These are phyloP conservation scores for Cantharis nigra DNA, from an alignment of 2,888 invertebrate genomes.

Conservation along the genomic window DNA sequence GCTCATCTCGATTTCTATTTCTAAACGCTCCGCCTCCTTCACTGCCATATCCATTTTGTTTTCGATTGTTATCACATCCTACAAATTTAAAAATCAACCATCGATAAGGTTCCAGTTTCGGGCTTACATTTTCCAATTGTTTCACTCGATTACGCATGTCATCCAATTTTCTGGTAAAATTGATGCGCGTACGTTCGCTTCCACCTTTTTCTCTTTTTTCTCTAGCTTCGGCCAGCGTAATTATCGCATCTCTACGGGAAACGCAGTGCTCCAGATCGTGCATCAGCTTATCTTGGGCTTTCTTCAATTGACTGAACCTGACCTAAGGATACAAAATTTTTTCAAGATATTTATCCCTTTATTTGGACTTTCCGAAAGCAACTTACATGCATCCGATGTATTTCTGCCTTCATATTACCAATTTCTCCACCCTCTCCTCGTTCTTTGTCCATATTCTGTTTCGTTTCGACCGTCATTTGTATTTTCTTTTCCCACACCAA, in stretches of 20 bases:
- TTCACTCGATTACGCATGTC: conserved; percentile 64
- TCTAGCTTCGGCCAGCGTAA: conserved; percentile 61
- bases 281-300: conserved; percentile 64
- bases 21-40: conserved; percentile 10
- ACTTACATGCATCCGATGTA: conserved; percentile 80
- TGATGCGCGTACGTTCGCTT: conserved; percentile 56
- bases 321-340: conserved; percentile 39
- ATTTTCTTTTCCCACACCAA: conserved; percentile 84
- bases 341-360: neutral
- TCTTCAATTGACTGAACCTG: conserved; percentile 57
- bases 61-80: conserved; percentile 14
- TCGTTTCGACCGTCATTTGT: conserved; percentile 71
- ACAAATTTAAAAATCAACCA: conserved; percentile 2
- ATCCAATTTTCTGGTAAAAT: conserved; percentile 62
- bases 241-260: conserved; percentile 66
- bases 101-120: neutral
- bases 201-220: conserved; percentile 56
- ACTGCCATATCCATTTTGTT: conserved; percentile 8
- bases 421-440: conserved; percentile 71
- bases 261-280: conserved; percentile 69
- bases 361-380: neutral
- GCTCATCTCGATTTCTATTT: conserved; percentile 3
- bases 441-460: conserved; percentile 69
- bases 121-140: conserved; percentile 56
- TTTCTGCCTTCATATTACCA: conserved; percentile 77